These are phyloP conservation scores for Thymelicus sylvestris DNA, from an alignment of 2,888 invertebrate species.

Conservation along the genomic window DNA sequence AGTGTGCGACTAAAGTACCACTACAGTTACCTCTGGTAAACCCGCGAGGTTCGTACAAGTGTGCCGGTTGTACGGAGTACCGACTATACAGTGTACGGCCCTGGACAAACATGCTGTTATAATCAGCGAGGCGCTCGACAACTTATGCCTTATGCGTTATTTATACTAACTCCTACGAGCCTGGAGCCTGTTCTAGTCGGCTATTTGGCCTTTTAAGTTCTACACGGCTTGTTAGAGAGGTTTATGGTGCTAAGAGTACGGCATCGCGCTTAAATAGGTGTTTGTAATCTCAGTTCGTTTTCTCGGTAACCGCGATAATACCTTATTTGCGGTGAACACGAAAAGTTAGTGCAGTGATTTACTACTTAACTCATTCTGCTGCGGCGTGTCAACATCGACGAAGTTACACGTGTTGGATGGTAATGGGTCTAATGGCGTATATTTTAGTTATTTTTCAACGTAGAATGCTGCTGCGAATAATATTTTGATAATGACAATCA, in stretches of 20 bases:
- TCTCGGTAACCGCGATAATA: conserved; percentile 8
- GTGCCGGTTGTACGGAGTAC: conserved; percentile 3
- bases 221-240: conserved; percentile 32
- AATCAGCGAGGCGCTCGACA: conserved; percentile 31
- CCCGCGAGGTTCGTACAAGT: conserved; percentile 23
- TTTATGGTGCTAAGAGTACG: conserved; percentile 29
- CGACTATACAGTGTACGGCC: conserved; percentile 13
- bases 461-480: no score
- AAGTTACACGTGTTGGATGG: no score
- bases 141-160: conserved; percentile 36
- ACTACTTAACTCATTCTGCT: not conserved
- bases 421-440: no score
- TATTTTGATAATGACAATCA: no score
- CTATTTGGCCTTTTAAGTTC: conserved; percentile 35
- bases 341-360: conserved; percentile 3
- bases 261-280: conserved; percentile 20
- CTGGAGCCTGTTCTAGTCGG: conserved; percentile 27
- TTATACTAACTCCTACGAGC: conserved; percentile 33
- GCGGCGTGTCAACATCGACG: not conserved
- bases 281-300: conserved; percentile 27
- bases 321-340: conserved; percentile 7
- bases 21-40: conserved; percentile 32
- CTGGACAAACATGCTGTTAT: conserved; percentile 37
- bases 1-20: conserved; percentile 29
- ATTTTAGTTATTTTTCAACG: no score